phyloP scores from a whole-genome alignment of 2,888 invertebrate genomes.

The Drosophila neutralis region DNA sequence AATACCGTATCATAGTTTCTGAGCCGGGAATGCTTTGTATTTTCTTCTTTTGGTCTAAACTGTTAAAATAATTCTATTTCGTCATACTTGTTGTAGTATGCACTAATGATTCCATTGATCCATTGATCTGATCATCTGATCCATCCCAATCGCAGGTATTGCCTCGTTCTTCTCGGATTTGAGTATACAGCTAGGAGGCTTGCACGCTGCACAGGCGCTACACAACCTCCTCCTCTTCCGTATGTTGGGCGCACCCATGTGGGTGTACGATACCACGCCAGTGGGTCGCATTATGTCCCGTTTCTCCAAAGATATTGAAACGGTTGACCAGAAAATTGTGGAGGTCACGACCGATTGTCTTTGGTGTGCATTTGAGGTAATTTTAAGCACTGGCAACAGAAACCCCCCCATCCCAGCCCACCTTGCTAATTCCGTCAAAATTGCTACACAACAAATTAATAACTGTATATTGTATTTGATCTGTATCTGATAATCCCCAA shows the following conservation, averaged over 20 bases:
- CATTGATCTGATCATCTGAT: conserved; percentile 20
- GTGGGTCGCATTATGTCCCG: conserved; percentile 87
- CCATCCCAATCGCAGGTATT: conserved; percentile 86
- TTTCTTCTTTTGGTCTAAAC: conserved; percentile 13
- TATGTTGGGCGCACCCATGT: conserved; percentile 86
- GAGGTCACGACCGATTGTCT: conserved; percentile 86
- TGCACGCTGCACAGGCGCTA: conserved; percentile 80
- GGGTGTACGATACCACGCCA: conserved; percentile 88
- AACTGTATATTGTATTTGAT: not conserved
- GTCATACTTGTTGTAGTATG: conserved; percentile 4
- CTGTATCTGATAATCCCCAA: conserved; percentile 4
- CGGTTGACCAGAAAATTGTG: conserved; percentile 84
- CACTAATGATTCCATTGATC: conserved; percentile 1
- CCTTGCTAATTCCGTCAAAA: not conserved
- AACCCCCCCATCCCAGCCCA: not conserved
- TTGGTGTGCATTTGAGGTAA: conserved; percentile 87
- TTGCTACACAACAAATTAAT: conserved; percentile 14
- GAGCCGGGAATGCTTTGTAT: conserved; percentile 32
- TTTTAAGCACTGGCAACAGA: conserved; percentile 10
- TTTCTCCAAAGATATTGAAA: conserved; percentile 86
- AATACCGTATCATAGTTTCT: conserved; percentile 19
- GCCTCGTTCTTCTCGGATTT: conserved; percentile 89
- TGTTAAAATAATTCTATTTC: conserved; percentile 17
- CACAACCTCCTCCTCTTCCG: conserved; percentile 85
- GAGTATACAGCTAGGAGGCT: conserved; percentile 88